phyloP scores from a whole-genome alignment of 2,113 vertebrate genomes.

The Mastomys coucha region DNA sequence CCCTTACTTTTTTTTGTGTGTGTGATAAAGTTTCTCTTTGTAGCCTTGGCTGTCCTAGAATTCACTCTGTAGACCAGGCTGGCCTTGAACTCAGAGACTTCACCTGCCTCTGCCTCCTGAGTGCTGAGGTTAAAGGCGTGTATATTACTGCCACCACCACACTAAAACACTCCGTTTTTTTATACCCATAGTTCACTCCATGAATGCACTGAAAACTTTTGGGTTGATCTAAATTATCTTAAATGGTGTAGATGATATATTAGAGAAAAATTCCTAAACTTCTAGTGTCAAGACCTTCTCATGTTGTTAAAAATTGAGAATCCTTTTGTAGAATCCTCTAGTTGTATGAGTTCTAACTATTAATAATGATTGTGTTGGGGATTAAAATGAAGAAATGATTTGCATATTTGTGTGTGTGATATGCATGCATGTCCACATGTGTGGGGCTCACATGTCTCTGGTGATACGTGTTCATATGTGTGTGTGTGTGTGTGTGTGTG shows the following conservation, averaged over 20 bases:
- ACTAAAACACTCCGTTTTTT: not conserved
- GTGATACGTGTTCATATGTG: not conserved
- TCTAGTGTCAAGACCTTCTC: not conserved
- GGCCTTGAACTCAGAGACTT: not conserved
- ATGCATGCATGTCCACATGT: not conserved
- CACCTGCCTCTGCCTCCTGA: not conserved
- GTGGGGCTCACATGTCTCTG: not conserved
- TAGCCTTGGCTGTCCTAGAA: not conserved
- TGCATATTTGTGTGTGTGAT: not conserved
- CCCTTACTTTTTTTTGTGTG: not conserved
- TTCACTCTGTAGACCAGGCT: not conserved
- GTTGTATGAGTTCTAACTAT: not conserved
- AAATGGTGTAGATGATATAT: not conserved
- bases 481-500: not conserved
- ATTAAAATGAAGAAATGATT: not conserved
- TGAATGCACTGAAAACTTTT: not conserved
- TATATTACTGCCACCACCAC: not conserved
- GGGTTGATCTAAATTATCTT: not conserved
- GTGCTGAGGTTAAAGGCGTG: not conserved
- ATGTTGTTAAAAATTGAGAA: slow-evolving; percentile 9
- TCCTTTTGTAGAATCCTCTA: not conserved
- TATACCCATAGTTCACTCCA: not conserved
- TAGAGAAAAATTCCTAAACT: slow-evolving; percentile 31
- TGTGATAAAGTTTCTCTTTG: not conserved
- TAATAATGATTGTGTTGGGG: not conserved